phyloP scores from a whole-genome alignment of 2,113 vertebrate species.

The Colistium nudipinnis region DNA sequence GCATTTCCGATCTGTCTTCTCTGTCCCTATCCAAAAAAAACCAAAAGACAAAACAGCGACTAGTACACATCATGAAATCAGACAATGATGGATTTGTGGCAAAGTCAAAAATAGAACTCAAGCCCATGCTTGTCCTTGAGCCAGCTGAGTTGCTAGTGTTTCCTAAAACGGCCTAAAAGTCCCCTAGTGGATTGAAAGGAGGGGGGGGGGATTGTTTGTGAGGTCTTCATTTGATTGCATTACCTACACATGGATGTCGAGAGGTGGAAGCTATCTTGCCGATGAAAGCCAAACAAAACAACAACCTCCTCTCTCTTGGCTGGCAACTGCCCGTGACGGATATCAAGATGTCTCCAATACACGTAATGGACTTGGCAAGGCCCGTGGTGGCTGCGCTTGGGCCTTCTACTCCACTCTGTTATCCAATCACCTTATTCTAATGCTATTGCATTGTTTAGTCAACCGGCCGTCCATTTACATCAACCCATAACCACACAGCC shows the following conservation, averaged over 20 bases:
- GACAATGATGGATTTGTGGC: conserved; percentile 11
- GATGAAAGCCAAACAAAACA: conserved; percentile 69
- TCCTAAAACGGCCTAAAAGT: conserved; percentile 40
- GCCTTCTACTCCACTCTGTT: conserved; percentile 73
- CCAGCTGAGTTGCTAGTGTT: conserved; percentile 24
- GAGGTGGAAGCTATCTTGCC: conserved; percentile 73
- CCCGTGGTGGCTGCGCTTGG: conserved; percentile 54
- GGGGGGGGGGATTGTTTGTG: conserved; percentile 17
- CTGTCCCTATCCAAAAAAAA: too few relatives aligned
- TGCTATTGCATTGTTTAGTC: conserved; percentile 82
- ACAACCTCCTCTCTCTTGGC: conserved; percentile 47
- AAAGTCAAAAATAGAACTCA: conserved; percentile 30
- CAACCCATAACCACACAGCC: conserved; percentile 69
- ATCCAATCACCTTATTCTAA: conserved; percentile 85
- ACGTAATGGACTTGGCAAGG: conserved; percentile 83
- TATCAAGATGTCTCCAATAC: conserved; percentile 79
- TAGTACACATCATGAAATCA: conserved; percentile 19
- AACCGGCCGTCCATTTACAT: conserved; percentile 82
- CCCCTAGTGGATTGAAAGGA: conserved; percentile 45
- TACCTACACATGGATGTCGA: conserved; percentile 55
- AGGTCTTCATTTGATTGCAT: conserved; percentile 74
- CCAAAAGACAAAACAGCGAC: not conserved
- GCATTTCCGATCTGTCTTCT: not conserved
- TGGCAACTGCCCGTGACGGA: conserved; percentile 62
- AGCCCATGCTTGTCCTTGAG: conserved; percentile 48